These are phyloP conservation scores for Helogale parvula DNA, from an alignment of 2,113 vertebrate species.

Conservation along the genomic window DNA sequence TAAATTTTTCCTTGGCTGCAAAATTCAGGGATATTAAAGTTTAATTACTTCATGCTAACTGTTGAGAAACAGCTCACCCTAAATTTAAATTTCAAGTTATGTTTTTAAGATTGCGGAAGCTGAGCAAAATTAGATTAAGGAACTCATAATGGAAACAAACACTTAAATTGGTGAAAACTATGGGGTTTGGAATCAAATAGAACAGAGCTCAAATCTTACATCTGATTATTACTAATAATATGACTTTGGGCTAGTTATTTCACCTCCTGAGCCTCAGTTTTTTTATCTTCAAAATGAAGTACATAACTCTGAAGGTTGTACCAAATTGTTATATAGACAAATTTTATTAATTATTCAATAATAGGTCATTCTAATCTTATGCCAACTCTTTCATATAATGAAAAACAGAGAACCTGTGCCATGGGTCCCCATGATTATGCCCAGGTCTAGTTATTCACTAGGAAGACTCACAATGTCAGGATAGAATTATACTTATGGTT, in stretches of 20 bases:
- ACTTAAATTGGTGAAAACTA: background rate
- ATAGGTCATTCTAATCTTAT: background rate
- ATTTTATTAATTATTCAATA: background rate
- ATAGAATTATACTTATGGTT: background rate
- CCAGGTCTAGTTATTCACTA: background rate
- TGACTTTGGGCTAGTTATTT: background rate
- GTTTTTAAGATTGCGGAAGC: background rate
- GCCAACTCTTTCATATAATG: background rate
- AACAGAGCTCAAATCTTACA: background rate
- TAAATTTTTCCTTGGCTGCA: background rate
- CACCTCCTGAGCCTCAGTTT: background rate
- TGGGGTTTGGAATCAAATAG: background rate
- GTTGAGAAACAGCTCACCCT: background rate
- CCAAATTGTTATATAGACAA: background rate
- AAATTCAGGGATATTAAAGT: slow-evolving; percentile 32
- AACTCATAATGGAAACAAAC: background rate
- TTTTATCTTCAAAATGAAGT: background rate
- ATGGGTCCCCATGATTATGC: background rate
- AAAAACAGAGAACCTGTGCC: background rate
- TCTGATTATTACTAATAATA: background rate
- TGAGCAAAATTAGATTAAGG: slow-evolving; percentile 20
- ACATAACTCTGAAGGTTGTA: background rate
- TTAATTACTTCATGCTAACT: background rate
- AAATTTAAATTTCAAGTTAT: slow-evolving; percentile 34
- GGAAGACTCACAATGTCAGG: background rate